Evolutionary conservation across 1,140 invertebrate species (phyloP), one percentile per base, ranked within the genome.

Genomic region (Ruditapes philippinarum): DNA sequence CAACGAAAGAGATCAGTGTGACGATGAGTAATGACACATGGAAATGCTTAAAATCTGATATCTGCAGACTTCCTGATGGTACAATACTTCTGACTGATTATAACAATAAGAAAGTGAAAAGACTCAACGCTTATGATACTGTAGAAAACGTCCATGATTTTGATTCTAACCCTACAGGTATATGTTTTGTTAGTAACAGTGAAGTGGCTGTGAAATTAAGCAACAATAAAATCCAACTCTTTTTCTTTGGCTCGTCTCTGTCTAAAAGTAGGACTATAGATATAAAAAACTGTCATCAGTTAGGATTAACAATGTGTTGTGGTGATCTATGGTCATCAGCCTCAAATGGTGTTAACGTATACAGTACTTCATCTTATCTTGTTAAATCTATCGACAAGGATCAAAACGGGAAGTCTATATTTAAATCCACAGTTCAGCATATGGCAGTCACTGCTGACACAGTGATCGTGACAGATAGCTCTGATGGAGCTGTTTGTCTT

Each of bases 1-100:
- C 60, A 28, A 33, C 4, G 22, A 31, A 33, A 36, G 60, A 65
- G 22, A 65, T 65, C 9, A 74, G 28, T 74, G 70, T 74, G 9
- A 40, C 9, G 11, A 45, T 74, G 11, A n/a, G 3, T 7, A 40
- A 38, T n/a, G 70, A 74, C n/a, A 74, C 1, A n/a, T 22, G 3
- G 19, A n/a, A 4, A 19, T 79, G 76, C n/a, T 4, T 9, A 5
- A 79, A 54, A 33, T 36, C 31, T 22, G 73, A 31, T 40, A 42
- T 76, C 3, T 76, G 73, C 36, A 9, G 45, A 38, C 73, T 76
- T 42, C 73, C 36, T 5, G 45, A 49, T 76, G 73, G 73, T 31
- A 28, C 17, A 3, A 19, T 76, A 3, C 3, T 79, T 9, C 14
- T 79, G 14, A 25, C 25, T 54, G 76, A 54, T 22, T 14, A 51